Conservation (phyloP, 1,140 invertebrate genomes). For the Oryzaephilus surinamensis region DNA sequence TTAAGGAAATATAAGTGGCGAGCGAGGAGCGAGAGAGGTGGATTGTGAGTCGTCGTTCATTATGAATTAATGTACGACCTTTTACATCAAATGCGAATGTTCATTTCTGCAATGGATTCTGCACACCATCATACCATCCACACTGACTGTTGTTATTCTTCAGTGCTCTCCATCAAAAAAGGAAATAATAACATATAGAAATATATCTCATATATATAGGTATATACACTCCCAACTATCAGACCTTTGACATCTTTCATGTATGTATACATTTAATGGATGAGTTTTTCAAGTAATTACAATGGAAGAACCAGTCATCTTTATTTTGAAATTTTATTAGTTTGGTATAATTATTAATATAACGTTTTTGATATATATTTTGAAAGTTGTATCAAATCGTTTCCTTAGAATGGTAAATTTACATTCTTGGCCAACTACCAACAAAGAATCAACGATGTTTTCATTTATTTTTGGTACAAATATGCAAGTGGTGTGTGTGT, state of each 20-base stretch:
- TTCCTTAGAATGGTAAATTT: too few relatives aligned
- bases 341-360: too few relatives aligned
- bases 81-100: conserved; percentile 36
- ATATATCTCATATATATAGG: background rate
- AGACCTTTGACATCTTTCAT: background rate
- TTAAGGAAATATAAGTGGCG: conserved; percentile 39
- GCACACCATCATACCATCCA: background rate
- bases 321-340: too few relatives aligned
- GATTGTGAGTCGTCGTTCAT: conserved; percentile 36
- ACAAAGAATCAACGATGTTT: too few relatives aligned
- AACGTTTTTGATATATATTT: too few relatives aligned
- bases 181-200: background rate
- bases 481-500: too few relatives aligned
- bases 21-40: too few relatives aligned
- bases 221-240: background rate
- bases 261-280: background rate
- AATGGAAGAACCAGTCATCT: too few relatives aligned
- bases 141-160: background rate
- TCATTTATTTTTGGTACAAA: too few relatives aligned
- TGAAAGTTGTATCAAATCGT: too few relatives aligned
- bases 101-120: conserved; percentile 34
- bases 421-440: too few relatives aligned
- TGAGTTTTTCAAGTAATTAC: background rate
- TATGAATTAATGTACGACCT: conserved; percentile 38
- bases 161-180: background rate